These are phyloP conservation scores for Neuroterus valhalla DNA, from an alignment of 1,140 invertebrate species.

Conservation along the genomic window DNA sequence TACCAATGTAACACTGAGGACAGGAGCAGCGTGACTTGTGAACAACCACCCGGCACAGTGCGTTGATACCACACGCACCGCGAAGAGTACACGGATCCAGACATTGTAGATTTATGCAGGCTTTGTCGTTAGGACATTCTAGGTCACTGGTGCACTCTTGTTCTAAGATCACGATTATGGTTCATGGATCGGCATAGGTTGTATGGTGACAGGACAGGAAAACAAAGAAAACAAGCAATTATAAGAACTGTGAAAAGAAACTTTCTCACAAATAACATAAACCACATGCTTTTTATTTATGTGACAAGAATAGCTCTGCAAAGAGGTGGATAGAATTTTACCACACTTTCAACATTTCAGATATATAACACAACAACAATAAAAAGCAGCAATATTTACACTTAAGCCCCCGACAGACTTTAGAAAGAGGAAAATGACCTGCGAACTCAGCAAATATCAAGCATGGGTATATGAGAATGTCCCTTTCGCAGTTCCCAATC, in stretches of 20 bases:
- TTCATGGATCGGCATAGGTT: conserved; percentile 8
- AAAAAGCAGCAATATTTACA: conserved; percentile 80
- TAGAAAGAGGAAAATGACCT: conserved; percentile 65
- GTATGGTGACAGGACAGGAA: conserved; percentile 72
- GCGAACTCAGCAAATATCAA: conserved; percentile 70
- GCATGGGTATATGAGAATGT: conserved; percentile 80
- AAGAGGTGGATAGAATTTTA: conserved; percentile 43
- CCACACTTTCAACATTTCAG: conserved; percentile 31
- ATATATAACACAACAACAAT: conserved; percentile 49
- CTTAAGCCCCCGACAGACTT: conserved; percentile 72
- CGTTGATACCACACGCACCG: conserved; percentile 91
- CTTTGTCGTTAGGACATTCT: conserved; percentile 93
- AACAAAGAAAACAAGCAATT: conserved; percentile 82
- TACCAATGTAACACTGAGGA: conserved; percentile 89
- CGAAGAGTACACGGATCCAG: conserved; percentile 91
- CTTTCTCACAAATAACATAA: conserved; percentile 81
- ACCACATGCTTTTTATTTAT: conserved; percentile 81
- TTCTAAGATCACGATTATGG: conserved; percentile 76
- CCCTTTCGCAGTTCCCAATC: conserved; percentile 80
- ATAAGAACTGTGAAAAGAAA: conserved; percentile 85
- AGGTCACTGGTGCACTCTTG: conserved; percentile 92
- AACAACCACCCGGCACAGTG: conserved; percentile 87
- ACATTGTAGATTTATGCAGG: conserved; percentile 90
- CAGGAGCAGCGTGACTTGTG: conserved; percentile 91
- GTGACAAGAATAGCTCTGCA: conserved; percentile 44